A percentile compares a stretch with the other conserved stretches of the same genome.
These are phyloP conservation scores for Limnothrissa miodon DNA, from an alignment of 2,113 vertebrate genomes.

Conservation along the genomic window DNA sequence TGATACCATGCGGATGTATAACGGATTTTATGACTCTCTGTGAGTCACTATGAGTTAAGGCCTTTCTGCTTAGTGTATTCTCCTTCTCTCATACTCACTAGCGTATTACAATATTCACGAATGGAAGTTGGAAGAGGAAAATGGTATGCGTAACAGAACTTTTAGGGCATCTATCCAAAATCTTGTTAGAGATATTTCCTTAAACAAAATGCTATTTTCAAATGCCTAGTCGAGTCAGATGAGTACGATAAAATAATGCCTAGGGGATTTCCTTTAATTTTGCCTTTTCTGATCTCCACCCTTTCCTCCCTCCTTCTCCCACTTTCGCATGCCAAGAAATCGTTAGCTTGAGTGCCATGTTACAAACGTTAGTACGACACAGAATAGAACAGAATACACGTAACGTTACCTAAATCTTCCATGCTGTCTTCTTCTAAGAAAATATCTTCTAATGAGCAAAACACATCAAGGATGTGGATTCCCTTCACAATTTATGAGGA, in stretches of 20 bases:
- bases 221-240: not conserved
- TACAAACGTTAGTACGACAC: conserved; percentile 13
- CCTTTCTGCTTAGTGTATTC: not conserved
- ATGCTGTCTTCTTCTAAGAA: conserved; percentile 40
- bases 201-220: not conserved
- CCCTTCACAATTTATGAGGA: not conserved
- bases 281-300: not conserved
- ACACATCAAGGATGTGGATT: not conserved
- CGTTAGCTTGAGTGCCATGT: conserved; percentile 17
- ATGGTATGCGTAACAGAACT: not conserved
- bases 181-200: not conserved
- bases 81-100: not conserved
- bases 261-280: not conserved
- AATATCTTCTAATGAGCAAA: not conserved
- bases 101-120: not conserved
- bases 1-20: not conserved
- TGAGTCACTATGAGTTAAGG: not conserved
- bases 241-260: not conserved
- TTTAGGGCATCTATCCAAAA: not conserved
- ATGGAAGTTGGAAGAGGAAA: not conserved
- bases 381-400: conserved; percentile 39
- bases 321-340: not conserved
- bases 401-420: conserved; percentile 76
- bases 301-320: not conserved
- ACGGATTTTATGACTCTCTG: not conserved